Evolutionary conservation across 1,140 invertebrate species (phyloP).

Genomic region (Scaptomyza montana): DNA sequence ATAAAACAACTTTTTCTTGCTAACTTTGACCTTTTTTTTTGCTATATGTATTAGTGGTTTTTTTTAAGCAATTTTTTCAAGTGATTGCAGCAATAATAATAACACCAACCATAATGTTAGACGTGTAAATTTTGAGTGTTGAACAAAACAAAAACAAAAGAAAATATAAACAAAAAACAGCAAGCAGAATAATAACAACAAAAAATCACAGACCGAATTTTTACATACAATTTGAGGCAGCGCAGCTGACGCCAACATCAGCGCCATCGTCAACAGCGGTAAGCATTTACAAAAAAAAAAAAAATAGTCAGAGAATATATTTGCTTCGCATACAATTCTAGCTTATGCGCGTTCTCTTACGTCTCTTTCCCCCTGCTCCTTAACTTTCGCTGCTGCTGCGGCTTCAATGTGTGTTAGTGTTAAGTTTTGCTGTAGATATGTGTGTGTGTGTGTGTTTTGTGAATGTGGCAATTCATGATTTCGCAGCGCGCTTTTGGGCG

Average conservation of each 20-base stretch:
- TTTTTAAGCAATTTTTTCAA: slow-evolving; percentile 56
- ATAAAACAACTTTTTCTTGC: slow-evolving; percentile 39
- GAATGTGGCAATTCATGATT: slow-evolving; percentile 41
- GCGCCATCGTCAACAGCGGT: slow-evolving; percentile 38
- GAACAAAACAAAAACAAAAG: slow-evolving; percentile 1
- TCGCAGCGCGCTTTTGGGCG: slow-evolving; percentile 50
- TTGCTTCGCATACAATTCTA: slow-evolving; percentile 35
- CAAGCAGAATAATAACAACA: not conserved
- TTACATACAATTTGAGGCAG: slow-evolving; percentile 1
- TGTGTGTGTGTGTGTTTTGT: slow-evolving; percentile 18
- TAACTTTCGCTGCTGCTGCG: not conserved
- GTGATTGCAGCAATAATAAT: slow-evolving; percentile 40
- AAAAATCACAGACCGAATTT: slow-evolving; percentile 18
- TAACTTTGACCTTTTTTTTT: slow-evolving; percentile 29
- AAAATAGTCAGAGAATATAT: slow-evolving; percentile 9
- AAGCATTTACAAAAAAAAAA: slow-evolving; percentile 32
- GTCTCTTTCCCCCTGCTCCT: not conserved
- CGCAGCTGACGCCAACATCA: slow-evolving; percentile 8
- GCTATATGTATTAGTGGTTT: slow-evolving; percentile 19
- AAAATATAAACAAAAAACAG: slow-evolving; percentile 28
- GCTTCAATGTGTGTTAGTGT: slow-evolving; percentile 14
- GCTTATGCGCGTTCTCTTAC: slow-evolving; percentile 20
- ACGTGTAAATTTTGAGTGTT: slow-evolving; percentile 22
- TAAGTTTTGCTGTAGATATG: not conserved
- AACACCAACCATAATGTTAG: slow-evolving; percentile 21